Conservation (phyloP, 2,888 invertebrate species). For the Lottia gigantea region DNA sequence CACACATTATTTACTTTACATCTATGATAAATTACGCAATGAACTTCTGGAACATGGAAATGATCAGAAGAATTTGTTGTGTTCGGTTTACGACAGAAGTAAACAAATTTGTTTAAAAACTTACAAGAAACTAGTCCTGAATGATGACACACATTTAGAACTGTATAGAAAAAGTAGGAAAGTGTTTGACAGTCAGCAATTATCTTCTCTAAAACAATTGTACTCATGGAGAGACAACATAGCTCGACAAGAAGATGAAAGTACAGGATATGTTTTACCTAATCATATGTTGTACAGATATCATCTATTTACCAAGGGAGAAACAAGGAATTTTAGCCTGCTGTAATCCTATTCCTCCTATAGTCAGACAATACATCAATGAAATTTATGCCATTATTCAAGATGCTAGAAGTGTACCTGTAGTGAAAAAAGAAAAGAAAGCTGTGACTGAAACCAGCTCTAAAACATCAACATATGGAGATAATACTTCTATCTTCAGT, state of each 20-base stretch:
- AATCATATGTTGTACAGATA: slow-evolving; percentile 93
- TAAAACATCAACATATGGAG: neutral
- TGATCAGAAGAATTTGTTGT: slow-evolving; percentile 76
- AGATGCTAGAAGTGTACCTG: slow-evolving; percentile 69
- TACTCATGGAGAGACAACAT: slow-evolving; percentile 89
- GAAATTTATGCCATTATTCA: slow-evolving; percentile 75
- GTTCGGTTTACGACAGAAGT: slow-evolving; percentile 80
- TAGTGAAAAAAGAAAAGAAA: slow-evolving; percentile 36
- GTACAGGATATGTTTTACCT: slow-evolving; percentile 89
- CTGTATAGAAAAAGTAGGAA: slow-evolving; percentile 83
- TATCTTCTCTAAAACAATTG: slow-evolving; percentile 83
- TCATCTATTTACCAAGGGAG: slow-evolving; percentile 89
- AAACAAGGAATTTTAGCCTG: slow-evolving; percentile 92
- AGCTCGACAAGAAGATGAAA: slow-evolving; percentile 91
- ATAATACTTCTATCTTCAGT: neutral
- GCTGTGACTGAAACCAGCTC: neutral
- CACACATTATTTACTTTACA: slow-evolving; percentile 92
- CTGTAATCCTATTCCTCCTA: slow-evolving; percentile 91
- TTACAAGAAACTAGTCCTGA: slow-evolving; percentile 82
- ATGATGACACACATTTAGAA: slow-evolving; percentile 79
- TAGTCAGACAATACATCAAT: slow-evolving; percentile 74
- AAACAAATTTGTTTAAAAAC: slow-evolving; percentile 80
- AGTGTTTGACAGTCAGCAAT: slow-evolving; percentile 85
- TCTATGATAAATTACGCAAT: slow-evolving; percentile 83
- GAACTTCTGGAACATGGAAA: slow-evolving; percentile 77